A percentile compares a stretch with the other conserved stretches of the same genome.
phyloP scores from a whole-genome alignment of 35 echinoderm and acorn worm species.

The Apostichopus japonicus region DNA sequence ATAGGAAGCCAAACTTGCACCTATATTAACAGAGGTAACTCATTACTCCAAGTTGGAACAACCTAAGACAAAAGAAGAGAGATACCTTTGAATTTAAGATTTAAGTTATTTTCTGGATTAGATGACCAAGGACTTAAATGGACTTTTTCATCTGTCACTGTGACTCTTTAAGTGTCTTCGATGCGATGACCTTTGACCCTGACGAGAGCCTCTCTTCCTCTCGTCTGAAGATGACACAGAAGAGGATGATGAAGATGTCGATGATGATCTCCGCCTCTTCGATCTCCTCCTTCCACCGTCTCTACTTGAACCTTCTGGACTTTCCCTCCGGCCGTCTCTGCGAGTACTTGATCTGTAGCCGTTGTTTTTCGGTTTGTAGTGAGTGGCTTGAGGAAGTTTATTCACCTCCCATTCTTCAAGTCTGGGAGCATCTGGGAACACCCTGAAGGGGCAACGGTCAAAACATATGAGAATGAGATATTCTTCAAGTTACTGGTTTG shows the following conservation, averaged over 20 bases:
- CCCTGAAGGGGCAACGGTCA: background rate
- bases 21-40: no score
- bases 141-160: slow-evolving; percentile 2
- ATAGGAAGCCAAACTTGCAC: no score
- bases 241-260: slow-evolving; percentile 14
- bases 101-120: no score
- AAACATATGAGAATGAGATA: background rate
- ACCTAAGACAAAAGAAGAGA: no score
- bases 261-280: background rate
- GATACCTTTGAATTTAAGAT: no score
- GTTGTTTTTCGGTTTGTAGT: slow-evolving; percentile 33
- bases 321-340: slow-evolving; percentile 5
- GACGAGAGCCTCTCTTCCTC: background rate
- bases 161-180: slow-evolving; percentile 6
- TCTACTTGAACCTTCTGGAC: slow-evolving; percentile 1
- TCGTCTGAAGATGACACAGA: background rate
- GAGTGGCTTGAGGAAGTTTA: slow-evolving; percentile 45
- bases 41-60: no score
- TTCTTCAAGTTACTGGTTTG: background rate
- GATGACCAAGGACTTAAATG: no score
- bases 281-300: background rate
- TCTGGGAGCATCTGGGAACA: slow-evolving; percentile 51
- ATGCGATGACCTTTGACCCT: background rate
- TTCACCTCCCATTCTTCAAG: slow-evolving; percentile 32
- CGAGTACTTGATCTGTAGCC: slow-evolving; percentile 28